These are phyloP conservation scores for Aporophyla lueneburgensis DNA, from an alignment of 2,888 invertebrate genomes.

Conservation along the genomic window DNA sequence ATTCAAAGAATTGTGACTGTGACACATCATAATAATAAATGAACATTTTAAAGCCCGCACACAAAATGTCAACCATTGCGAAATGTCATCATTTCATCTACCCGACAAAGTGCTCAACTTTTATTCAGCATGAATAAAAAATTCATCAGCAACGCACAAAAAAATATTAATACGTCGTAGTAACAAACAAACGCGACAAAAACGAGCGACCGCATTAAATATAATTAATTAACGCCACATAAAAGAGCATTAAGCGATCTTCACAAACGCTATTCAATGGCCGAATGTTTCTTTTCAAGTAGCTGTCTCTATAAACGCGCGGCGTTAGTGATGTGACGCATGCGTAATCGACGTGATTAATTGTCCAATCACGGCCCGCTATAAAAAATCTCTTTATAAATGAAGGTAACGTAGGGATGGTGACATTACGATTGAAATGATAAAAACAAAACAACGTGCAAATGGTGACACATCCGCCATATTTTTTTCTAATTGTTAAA, in stretches of 20 bases:
- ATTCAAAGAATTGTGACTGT: slow-evolving; percentile 31
- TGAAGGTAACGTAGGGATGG: slow-evolving; percentile 49
- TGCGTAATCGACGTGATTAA: slow-evolving; percentile 81
- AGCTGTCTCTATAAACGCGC: slow-evolving; percentile 81
- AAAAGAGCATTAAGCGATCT: slow-evolving; percentile 77
- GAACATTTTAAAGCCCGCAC: slow-evolving; percentile 18
- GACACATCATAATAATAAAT: slow-evolving; percentile 32
- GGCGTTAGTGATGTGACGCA: slow-evolving; percentile 83
- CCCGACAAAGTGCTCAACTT: slow-evolving; percentile 63
- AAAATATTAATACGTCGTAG: slow-evolving; percentile 60
- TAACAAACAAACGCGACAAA: slow-evolving; percentile 71
- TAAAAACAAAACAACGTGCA: background rate
- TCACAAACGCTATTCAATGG: slow-evolving; percentile 79
- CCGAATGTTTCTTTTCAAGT: slow-evolving; percentile 81
- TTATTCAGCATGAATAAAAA: slow-evolving; percentile 67
- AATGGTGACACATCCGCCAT: too few relatives aligned
- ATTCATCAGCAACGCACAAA: slow-evolving; percentile 69
- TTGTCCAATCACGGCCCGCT: slow-evolving; percentile 74
- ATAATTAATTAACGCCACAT: slow-evolving; percentile 87
- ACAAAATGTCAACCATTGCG: slow-evolving; percentile 58
- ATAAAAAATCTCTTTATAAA: slow-evolving; percentile 64
- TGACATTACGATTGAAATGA: slow-evolving; percentile 36
- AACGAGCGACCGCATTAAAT: slow-evolving; percentile 81
- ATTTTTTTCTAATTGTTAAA: background rate
- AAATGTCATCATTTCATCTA: slow-evolving; percentile 63